A percentile compares a stretch with the other conserved stretches of the same genome.
These are phyloP conservation scores for Zaprionus capensis DNA, from an alignment of 1,140 invertebrate genomes.

Conservation along the genomic window DNA sequence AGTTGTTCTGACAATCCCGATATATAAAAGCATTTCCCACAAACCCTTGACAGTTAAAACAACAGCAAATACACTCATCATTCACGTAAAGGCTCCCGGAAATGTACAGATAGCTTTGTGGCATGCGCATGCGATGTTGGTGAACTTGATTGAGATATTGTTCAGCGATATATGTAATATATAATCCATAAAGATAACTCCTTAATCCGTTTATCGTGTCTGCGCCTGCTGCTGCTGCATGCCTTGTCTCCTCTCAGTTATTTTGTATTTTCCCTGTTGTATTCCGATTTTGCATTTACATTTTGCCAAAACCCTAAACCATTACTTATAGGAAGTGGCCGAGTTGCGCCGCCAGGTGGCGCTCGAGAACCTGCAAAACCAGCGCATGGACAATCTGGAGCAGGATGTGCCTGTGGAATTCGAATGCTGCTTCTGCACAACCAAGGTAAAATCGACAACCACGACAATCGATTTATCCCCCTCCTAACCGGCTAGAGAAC, in stretches of 20 bases:
- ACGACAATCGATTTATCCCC: constrained; percentile 41
- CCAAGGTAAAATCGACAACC: constrained; percentile 89
- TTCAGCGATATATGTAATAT: neutral
- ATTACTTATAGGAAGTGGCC: constrained; percentile 84
- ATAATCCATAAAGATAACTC: neutral
- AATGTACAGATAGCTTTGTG: neutral
- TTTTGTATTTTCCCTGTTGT: constrained; percentile 39
- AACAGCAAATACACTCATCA: neutral
- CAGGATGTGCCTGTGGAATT: constrained; percentile 95
- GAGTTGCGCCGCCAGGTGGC: constrained; percentile 84
- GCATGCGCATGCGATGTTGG: constrained; percentile 1
- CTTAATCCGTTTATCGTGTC: constrained; percentile 3
- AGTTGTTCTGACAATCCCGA: constrained; percentile 2
- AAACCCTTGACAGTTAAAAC: neutral
- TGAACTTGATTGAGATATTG: neutral
- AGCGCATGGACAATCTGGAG: constrained; percentile 88
- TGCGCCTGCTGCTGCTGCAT: constrained; percentile 3
- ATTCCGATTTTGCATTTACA: constrained; percentile 56
- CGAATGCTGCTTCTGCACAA: constrained; percentile 98
- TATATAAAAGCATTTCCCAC: neutral
- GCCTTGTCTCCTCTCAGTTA: constrained; percentile 8
- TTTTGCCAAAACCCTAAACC: constrained; percentile 65
- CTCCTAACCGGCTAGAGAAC: neutral
- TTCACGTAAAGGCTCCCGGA: neutral
- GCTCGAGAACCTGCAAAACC: constrained; percentile 83